Evolutionary conservation across 2,888 invertebrate genomes (phyloP).

Genomic region (Tyria jacobaeae): DNA sequence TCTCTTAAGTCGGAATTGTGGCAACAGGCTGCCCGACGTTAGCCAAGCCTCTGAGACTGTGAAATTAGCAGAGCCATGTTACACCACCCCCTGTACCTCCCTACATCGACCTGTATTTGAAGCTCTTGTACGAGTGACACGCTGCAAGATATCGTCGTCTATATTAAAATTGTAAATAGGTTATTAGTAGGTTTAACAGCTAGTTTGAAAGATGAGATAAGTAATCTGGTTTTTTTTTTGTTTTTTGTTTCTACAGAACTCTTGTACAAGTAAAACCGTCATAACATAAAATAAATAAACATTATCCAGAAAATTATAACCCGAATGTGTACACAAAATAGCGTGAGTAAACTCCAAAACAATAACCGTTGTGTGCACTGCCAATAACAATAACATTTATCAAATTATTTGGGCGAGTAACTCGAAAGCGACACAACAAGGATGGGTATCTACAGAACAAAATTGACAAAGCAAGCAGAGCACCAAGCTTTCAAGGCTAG

Average conservation of each 20-base stretch:
- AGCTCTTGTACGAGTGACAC: slow-evolving; percentile 47
- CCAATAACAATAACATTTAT: slow-evolving; percentile 83
- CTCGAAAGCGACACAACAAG: slow-evolving; percentile 61
- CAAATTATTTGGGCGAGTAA: slow-evolving; percentile 59
- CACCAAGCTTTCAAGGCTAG: slow-evolving; percentile 79
- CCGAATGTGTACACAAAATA: slow-evolving; percentile 53
- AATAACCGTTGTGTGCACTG: slow-evolving; percentile 76
- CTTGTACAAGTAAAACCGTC: slow-evolving; percentile 17
- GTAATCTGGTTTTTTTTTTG: too few relatives aligned
- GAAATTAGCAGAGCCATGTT: slow-evolving; percentile 75
- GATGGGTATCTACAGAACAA: slow-evolving; percentile 51
- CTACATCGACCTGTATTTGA: slow-evolving; percentile 54
- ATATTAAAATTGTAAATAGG: neutral
- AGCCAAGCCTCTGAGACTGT: slow-evolving; percentile 68
- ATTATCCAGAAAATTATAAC: slow-evolving; percentile 40
- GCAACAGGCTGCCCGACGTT: slow-evolving; percentile 59
- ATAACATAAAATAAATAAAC: slow-evolving; percentile 43
- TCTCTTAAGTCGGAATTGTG: slow-evolving; percentile 63
- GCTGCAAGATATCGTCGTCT: slow-evolving; percentile 40
- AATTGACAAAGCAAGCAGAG: slow-evolving; percentile 84
- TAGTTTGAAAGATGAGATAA: too few relatives aligned
- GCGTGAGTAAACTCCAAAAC: slow-evolving; percentile 70
- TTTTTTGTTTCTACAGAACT: neutral
- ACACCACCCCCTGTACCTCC: slow-evolving; percentile 47
- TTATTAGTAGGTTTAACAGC: too few relatives aligned